phyloP scores from a whole-genome alignment of 2,797 vertebrate species.

The Leucoraja ocellata region DNA sequence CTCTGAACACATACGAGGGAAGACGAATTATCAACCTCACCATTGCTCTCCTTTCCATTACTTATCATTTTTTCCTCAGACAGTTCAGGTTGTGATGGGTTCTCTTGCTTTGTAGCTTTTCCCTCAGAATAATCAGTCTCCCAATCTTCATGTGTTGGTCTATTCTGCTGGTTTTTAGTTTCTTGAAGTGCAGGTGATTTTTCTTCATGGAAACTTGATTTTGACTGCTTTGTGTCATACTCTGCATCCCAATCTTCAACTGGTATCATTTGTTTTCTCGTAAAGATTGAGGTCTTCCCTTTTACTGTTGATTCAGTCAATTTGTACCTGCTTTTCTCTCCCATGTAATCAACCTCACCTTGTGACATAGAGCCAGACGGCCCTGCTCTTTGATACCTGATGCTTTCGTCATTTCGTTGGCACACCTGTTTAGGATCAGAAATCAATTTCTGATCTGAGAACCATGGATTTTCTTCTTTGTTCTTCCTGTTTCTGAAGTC shows the following conservation, averaged over 20 bases:
- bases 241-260: conserved; percentile 42
- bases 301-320: background rate
- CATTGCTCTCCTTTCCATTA: background rate
- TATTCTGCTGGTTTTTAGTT: background rate
- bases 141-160: conserved; percentile 44
- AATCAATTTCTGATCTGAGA: background rate
- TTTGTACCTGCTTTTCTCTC: background rate
- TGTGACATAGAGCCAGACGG: background rate
- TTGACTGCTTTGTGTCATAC: background rate
- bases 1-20: background rate
- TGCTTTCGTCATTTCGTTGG: background rate
- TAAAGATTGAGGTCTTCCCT: background rate
- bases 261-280: background rate
- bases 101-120: background rate
- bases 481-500: conserved; percentile 32
- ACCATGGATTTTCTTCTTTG: conserved; percentile 35
- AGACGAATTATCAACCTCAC: background rate
- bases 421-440: conserved; percentile 36
- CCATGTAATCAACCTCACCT: background rate
- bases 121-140: conserved; percentile 44
- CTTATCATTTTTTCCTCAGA: background rate
- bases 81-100: background rate
- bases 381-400: conserved; percentile 37
- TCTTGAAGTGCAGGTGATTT: background rate
- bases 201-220: background rate